A percentile compares a stretch with the other conserved stretches of the same genome.
These are phyloP conservation scores for Aplysina aerophoba DNA, from an alignment of 37 sponge, comb jelly and placozoan species.

Conservation along the genomic window DNA sequence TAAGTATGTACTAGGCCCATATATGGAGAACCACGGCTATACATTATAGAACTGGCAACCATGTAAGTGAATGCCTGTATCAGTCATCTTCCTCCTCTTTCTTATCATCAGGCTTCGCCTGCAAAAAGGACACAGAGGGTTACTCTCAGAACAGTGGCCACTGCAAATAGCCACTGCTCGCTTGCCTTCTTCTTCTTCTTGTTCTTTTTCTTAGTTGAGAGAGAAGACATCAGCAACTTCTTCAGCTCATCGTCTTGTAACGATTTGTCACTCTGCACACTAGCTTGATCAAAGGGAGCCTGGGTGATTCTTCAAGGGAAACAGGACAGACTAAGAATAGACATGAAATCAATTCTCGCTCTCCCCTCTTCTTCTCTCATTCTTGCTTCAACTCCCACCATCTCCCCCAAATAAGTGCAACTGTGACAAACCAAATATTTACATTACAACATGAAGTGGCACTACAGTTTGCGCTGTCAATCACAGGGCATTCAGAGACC, in stretches of 20 bases:
- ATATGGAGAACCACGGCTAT: too few relatives aligned
- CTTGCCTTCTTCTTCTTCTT: slow-evolving; percentile 90
- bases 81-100: slow-evolving; percentile 8
- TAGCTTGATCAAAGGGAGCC: slow-evolving; percentile 71
- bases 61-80: neutral
- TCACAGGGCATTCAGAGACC: too few relatives aligned
- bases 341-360: too few relatives aligned
- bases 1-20: too few relatives aligned
- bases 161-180: neutral
- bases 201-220: slow-evolving; percentile 88
- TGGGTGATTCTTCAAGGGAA: slow-evolving; percentile 65
- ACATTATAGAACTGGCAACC: neutral
- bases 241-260: slow-evolving; percentile 85
- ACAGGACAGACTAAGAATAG: too few relatives aligned
- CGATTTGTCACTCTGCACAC: slow-evolving; percentile 48
- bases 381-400: too few relatives aligned
- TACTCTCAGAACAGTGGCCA: too few relatives aligned
- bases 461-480: too few relatives aligned
- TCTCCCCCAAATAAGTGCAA: too few relatives aligned
- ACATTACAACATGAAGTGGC: too few relatives aligned
- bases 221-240: slow-evolving; percentile 82
- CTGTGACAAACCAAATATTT: too few relatives aligned
- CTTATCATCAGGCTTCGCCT: slow-evolving; percentile 12
- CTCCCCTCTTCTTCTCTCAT: too few relatives aligned
- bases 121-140: neutral